Base-by-base conservation (phyloP, 2,113 vertebrate species). In the Phalacrocorax aristotelis region DNA sequence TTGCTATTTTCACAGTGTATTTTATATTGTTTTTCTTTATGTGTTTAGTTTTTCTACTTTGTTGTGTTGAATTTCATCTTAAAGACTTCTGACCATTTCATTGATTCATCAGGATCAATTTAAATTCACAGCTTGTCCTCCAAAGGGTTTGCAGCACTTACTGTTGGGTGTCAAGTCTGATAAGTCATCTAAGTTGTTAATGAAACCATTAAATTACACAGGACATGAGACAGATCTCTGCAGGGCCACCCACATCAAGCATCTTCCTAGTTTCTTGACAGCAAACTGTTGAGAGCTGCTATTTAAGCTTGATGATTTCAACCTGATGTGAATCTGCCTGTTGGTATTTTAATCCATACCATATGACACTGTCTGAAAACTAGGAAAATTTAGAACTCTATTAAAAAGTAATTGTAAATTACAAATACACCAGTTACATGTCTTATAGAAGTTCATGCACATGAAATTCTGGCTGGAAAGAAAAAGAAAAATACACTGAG, bases 181-280 rank as follows among this genome's bases (percentile, higher is more conserved):
- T 94, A 96, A 95, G 77, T 87, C 91, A 91, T 76, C 60, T 36
- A 68, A 68, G 44, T 52, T 96, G 83, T 48, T 94, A 95, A 95
- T 84, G 32, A 92, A 96, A 84, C 65, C n/a, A 89, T 92, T 94
- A 71, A 89, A 94, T 81, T 93, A 52, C 22, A 81, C 10, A 75
- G 23, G 15, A 87, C 55, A 27, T 70, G 60, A 89, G 81, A 91
- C 44, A 96, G 64, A 96, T 75, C n/a, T 91, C 65, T 83, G 30
- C 58, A 87, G 68, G 71, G 22, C 89, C 91, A 96, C 87, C 76
- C 77, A 86, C 76, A 89, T 89, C 49, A 77, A 81, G 51, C 46
- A 75, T 52, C 57, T 89, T 71, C 72, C 26, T 46, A 51, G 58
- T 55, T 91, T 78, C 81, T 87, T 95, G 77, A 87, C 65, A 82